Evolutionary conservation across 2,113 vertebrate species (phyloP), one percentile per base, ranked within the genome.

Genomic region (Eulacestoma nigropectus): DNA sequence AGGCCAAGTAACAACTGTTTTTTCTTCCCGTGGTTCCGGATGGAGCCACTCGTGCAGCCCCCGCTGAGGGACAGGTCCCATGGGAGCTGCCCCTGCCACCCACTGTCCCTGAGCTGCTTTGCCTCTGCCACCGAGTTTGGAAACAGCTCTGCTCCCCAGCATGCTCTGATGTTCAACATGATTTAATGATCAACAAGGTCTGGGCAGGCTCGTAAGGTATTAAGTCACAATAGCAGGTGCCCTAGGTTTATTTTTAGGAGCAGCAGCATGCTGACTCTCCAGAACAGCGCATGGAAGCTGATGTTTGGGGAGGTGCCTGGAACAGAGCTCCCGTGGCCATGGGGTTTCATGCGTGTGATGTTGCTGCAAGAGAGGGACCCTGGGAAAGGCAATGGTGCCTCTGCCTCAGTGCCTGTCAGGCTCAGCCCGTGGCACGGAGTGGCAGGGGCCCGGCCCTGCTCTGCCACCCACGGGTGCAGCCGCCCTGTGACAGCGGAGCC

Each of bases 71-170:
- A 1, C 9, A 1, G 50, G 44, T 50, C 33, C 79, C 23, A 5
- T 4, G 6, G 55, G 78, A 37, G 30, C 75, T 32, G 52, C 30
- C 42, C 59, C 73, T 6, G 56, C 33, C 55, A 6, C 64, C n/a
- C 16, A 0, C 44, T 49, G 53, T 26, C 70, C 75, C 44, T 2
- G 0, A 1, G n/a, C 35, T 39, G 30, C 26, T 44, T 19, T 20
- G 35, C 19, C 7, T 27, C 75, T 50, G 60, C 26, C 46, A 4
- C 67, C 2, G 1, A 5, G 29, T 7, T 15, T 32, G 42, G 49
- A 27, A 55, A 1, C 30, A 25, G n/a, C 50, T 23, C 3, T 49
- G 49, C 37, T 26, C 56, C 25, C 55, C 56, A 7, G 33, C 17
- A 4, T 0, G 1, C 65, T 52, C 44, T 26, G 23, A 9, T 4